These are phyloP conservation scores for Callinectes sapidus DNA, from an alignment of 2,888 invertebrate species.

Conservation along the genomic window DNA sequence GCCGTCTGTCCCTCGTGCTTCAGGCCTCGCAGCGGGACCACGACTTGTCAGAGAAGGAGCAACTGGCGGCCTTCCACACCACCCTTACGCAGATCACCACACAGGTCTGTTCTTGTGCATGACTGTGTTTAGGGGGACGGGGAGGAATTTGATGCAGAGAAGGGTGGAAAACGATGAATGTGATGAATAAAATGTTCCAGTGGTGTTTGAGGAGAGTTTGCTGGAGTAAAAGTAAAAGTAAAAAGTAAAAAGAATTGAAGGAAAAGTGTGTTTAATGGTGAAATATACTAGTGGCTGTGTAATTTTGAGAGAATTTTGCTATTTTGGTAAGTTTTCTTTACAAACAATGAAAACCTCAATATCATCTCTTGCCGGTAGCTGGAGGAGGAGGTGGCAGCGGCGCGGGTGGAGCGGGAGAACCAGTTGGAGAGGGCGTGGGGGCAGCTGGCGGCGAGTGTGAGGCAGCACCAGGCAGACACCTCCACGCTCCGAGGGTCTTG, in stretches of 20 bases:
- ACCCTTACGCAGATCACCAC: constrained; percentile 66
- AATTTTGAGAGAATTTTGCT: no score
- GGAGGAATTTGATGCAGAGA: no score
- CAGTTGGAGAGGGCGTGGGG: constrained; percentile 61
- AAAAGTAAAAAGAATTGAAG: no score
- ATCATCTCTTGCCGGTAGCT: constrained; percentile 39
- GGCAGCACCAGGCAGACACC: constrained; percentile 47
- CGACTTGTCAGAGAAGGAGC: constrained; percentile 56
- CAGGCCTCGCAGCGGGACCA: constrained; percentile 50
- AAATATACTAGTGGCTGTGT: no score
- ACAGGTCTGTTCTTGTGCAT: constrained; percentile 34
- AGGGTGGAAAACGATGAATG: no score
- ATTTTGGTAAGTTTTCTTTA: no score
- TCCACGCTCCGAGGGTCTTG: constrained; percentile 47
- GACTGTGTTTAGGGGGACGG: background rate
- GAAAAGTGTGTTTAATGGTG: no score
- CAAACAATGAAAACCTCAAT: no score
- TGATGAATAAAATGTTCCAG: no score
- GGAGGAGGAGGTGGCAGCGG: constrained; percentile 62
- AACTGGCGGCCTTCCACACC: constrained; percentile 63
- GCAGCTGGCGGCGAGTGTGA: constrained; percentile 42
- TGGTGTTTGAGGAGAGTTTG: background rate
- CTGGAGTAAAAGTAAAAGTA: background rate
- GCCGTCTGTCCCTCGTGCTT: constrained; percentile 49
- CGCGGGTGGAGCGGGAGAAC: constrained; percentile 55